A percentile compares a stretch with the other conserved stretches of the same genome.
phyloP scores from a whole-genome alignment of 2,797 vertebrate genomes.

The Enteromius unitaeniatus region DNA sequence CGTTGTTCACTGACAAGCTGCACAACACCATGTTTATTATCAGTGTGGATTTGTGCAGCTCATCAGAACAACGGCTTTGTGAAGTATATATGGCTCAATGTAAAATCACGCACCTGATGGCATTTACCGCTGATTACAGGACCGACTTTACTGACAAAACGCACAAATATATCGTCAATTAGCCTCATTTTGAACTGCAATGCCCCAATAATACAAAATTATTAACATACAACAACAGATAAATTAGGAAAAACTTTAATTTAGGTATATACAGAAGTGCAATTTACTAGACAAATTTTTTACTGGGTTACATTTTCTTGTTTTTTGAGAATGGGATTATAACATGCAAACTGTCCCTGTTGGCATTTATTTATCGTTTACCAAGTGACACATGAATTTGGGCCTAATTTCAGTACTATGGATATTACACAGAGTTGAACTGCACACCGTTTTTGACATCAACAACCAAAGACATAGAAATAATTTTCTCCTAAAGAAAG shows the following conservation, averaged over 20 bases:
- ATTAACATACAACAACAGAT: neutral
- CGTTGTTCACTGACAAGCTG: no score
- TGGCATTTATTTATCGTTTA: neutral
- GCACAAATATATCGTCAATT: no score
- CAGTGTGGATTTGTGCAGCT: no score
- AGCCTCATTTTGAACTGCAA: neutral
- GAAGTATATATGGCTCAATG: no score
- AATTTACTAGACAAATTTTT: neutral
- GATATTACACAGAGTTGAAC: neutral
- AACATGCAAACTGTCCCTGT: neutral
- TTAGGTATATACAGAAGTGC: no score
- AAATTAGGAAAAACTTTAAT: neutral
- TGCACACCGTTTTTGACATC: neutral
- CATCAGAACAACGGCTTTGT: no score
- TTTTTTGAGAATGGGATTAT: neutral
- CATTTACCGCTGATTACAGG: no score
- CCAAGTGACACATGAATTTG: neutral
- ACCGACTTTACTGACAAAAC: no score
- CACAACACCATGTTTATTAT: no score
- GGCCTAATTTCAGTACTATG: neutral
- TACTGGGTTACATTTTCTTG: neutral
- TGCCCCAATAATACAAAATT: neutral
- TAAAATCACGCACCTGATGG: no score
- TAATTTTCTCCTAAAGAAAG: neutral
- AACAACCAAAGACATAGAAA: neutral